Evolutionary conservation across 2,797 vertebrate species (phyloP), one percentile per base, ranked within the genome.

Genomic region (Melopsittacus undulatus): DNA sequence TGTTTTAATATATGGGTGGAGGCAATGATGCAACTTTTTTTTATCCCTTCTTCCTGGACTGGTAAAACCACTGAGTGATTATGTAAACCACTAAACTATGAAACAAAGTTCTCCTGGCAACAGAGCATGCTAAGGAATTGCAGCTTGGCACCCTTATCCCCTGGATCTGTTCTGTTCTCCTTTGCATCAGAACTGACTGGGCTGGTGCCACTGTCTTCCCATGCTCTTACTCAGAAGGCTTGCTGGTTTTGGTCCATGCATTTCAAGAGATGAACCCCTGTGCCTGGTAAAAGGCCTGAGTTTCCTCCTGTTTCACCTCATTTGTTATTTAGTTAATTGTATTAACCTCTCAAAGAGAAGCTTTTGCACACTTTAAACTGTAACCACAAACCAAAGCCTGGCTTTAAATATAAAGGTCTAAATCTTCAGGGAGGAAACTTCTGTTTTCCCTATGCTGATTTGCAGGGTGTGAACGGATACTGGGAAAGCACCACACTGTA

Each of bases 21-120:
- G 87, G 93, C 89, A 89, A 68, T 87, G 15, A 83, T 84, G 49
- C 73, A 94, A 94, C 27, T 61, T 73, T 70, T 84, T 86, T 84
- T 70, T 14, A 66, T 92, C 49, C 56, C 54, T 92, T 95, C 76
- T 90, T 92, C 80, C 86, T 92, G 94, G 34, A 74, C 89, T 94
- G 70, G 59, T 93, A 84, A 94, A 96, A 92, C 90, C 93, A 96
- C 89, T 87, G 67, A 73, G 27, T 52, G 70, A 63, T 94, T 92
- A 83, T 79, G 69, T 94, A 85, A 90, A 94, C 93, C 94, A 93
- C 93, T 97, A 68, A 91, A 62, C 77, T 86, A 83, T 77, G 90
- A 84, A 89, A 79, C n/a, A 73, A 83, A 96, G 90, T 73, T 87
- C 38, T 92, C 34, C 83, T 79, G 85, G 91, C 70, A 94, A 68